phyloP scores from a whole-genome alignment of 2,113 vertebrate genomes.

The Platichthys stellatus region DNA sequence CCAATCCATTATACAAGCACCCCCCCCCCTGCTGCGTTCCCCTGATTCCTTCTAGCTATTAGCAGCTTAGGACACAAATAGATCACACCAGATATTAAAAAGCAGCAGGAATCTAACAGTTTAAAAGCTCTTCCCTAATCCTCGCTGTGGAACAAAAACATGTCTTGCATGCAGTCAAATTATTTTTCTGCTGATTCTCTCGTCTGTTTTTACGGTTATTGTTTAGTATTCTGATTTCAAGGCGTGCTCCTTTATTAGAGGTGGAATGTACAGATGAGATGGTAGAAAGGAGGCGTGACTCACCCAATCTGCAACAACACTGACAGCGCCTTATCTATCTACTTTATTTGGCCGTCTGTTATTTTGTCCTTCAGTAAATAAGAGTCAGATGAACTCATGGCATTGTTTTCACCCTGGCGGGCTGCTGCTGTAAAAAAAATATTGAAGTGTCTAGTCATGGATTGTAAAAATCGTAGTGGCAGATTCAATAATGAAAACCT shows the following conservation, averaged over 20 bases:
- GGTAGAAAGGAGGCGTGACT: not conserved
- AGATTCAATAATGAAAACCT: constrained; percentile 58
- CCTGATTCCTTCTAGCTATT: constrained; percentile 74
- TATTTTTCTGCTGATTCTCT: constrained; percentile 40
- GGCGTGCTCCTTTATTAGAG: constrained; percentile 13
- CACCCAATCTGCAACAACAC: not conserved
- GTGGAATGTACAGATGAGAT: constrained; percentile 28
- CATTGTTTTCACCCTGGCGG: constrained; percentile 25
- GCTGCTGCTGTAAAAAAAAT: constrained; percentile 23
- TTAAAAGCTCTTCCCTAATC: constrained; percentile 66
- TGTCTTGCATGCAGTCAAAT: constrained; percentile 57
- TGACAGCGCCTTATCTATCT: constrained; percentile 7
- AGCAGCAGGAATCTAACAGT: constrained; percentile 73
- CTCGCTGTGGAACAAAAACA: constrained; percentile 62
- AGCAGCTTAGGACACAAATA: constrained; percentile 78
- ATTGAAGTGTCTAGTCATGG: constrained; percentile 32
- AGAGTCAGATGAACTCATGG: constrained; percentile 27
- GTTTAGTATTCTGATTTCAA: constrained; percentile 51
- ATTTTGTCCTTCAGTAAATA: constrained; percentile 15
- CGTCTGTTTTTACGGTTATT: constrained; percentile 49
- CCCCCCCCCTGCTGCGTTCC: constrained; percentile 67
- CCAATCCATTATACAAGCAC: constrained; percentile 71
- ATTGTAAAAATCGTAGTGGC: not conserved
- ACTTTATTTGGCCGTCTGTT: constrained; percentile 9
- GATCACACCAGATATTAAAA: constrained; percentile 80